A percentile compares a stretch with the other conserved stretches of the same genome.
Evolutionary conservation across 2,888 invertebrate genomes (phyloP).

Genomic region (Philereme vetulata): DNA sequence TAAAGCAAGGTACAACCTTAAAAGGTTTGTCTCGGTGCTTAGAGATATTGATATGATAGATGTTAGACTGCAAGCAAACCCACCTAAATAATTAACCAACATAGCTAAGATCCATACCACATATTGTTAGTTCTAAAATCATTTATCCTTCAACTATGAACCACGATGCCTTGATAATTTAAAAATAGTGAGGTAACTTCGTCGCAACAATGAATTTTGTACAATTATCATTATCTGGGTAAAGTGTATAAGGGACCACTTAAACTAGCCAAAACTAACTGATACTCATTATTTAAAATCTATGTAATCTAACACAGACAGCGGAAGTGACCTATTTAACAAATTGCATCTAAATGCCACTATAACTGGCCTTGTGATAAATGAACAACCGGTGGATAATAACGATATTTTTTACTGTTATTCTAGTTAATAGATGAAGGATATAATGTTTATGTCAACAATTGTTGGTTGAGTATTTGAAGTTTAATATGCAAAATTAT

Average conservation of each 20-base stretch:
- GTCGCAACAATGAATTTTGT: constrained; percentile 6
- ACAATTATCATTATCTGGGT: constrained; percentile 4
- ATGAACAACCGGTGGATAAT: constrained; percentile 19
- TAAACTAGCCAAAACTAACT: background rate
- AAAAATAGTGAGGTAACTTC: constrained; percentile 2
- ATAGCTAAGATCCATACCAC: no score
- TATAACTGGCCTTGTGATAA: constrained; percentile 25
- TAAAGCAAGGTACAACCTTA: no score
- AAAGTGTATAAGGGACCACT: constrained; percentile 3
- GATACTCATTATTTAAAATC: constrained; percentile 25
- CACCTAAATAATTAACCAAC: no score
- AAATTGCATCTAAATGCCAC: constrained; percentile 38
- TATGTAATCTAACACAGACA: constrained; percentile 22
- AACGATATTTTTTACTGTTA: constrained; percentile 26
- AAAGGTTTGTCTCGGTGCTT: no score
- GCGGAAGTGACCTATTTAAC: constrained; percentile 37
- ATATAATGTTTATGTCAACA: constrained; percentile 14
- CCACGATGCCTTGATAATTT: background rate
- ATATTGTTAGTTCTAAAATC: no score
- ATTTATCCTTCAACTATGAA: background rate
- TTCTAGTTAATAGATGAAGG: constrained; percentile 33
- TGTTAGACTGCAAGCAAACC: no score
- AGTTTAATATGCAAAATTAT: background rate
- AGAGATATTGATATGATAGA: no score
- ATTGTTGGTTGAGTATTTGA: background rate